Evolutionary conservation across 2,113 vertebrate species (phyloP).

Genomic region (Microcebus murinus): DNA sequence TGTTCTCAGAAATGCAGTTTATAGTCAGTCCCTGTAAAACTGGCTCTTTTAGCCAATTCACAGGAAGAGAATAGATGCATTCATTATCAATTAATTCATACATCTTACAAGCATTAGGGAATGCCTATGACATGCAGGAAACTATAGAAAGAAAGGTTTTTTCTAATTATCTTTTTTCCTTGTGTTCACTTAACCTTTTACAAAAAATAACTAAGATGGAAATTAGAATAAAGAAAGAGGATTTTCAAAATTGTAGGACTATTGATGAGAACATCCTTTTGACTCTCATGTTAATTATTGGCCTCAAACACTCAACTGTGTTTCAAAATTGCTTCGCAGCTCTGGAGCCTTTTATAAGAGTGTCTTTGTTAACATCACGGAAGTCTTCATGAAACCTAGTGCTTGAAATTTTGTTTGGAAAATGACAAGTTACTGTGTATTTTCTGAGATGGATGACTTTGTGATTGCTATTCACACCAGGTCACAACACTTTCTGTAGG

Average conservation of each 20-base stretch:
- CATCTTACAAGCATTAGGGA: background rate
- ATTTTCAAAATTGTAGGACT: background rate
- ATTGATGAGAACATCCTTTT: background rate
- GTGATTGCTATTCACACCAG: background rate
- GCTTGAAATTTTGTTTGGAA: background rate
- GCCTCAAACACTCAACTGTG: background rate
- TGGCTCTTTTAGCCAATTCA: background rate
- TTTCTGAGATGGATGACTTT: background rate
- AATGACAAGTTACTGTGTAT: background rate
- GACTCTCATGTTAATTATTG: background rate
- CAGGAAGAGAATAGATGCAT: background rate
- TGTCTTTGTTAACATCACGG: background rate
- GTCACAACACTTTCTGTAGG: background rate
- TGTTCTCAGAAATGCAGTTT: background rate
- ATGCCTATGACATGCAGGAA: background rate
- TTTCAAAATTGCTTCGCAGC: background rate
- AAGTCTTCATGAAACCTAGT: background rate
- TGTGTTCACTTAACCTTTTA: conserved; percentile 23
- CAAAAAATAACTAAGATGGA: background rate
- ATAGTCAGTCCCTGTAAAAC: background rate
- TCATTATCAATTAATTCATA: background rate
- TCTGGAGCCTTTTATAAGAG: background rate
- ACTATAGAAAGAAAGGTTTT: background rate
- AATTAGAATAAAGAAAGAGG: conserved; percentile 5
- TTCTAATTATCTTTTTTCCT: background rate